Percentiles rank a stretch among this genome's conserved stretches.
phyloP scores from a whole-genome alignment of 92 coral and sea anemone genomes.

The Siderastrea siderea region DNA sequence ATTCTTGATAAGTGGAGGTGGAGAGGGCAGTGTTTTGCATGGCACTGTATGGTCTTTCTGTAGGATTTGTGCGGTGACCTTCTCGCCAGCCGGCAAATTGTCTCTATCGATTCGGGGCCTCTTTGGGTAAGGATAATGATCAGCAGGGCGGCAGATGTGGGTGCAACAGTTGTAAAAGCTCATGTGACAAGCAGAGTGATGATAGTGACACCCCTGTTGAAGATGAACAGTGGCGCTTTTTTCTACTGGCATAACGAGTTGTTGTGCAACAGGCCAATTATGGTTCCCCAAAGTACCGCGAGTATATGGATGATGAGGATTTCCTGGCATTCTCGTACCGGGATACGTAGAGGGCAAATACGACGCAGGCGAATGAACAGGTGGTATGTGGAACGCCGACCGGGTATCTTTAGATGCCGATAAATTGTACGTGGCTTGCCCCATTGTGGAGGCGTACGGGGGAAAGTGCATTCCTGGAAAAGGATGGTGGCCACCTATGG shows the following conservation, averaged over 20 bases:
- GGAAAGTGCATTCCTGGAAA: slow-evolving; percentile 1
- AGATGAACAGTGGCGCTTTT: slow-evolving; percentile 7
- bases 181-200: neutral
- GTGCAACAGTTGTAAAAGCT: slow-evolving; percentile 7
- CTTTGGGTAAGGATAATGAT: slow-evolving; percentile 5
- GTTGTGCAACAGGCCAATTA: slow-evolving; percentile 6
- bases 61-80: no score
- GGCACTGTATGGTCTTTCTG: neutral
- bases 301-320: neutral
- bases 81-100: neutral
- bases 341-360: neutral
- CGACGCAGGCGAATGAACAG: neutral
- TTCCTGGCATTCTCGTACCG: neutral
- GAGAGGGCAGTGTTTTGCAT: neutral
- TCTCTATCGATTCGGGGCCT: slow-evolving; percentile 10
- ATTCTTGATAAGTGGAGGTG: slow-evolving; percentile 34
- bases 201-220: slow-evolving; percentile 7
- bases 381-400: neutral
- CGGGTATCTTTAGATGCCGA: slow-evolving; percentile 6
- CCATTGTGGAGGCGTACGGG: neutral
- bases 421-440: neutral
- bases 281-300: neutral
- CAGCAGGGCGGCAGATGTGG: neutral
- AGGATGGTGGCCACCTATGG: slow-evolving; percentile 1
- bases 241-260: slow-evolving; percentile 16